These are phyloP conservation scores for Eilema caniola DNA, from an alignment of 2,888 invertebrate species.

Conservation along the genomic window DNA sequence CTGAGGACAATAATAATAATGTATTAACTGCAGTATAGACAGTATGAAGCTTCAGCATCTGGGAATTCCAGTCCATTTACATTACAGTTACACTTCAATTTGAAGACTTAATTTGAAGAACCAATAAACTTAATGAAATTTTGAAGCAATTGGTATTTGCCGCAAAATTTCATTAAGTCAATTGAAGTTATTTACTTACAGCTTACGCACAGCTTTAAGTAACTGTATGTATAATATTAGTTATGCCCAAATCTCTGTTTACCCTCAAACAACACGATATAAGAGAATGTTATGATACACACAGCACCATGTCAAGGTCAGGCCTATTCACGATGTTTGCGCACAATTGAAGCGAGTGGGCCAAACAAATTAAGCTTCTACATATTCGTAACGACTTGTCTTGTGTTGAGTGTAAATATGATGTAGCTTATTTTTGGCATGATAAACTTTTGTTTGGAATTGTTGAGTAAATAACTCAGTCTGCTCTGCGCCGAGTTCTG, in stretches of 20 bases:
- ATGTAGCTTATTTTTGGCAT: neutral
- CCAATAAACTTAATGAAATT: no score
- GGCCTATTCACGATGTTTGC: constrained; percentile 17
- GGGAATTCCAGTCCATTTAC: no score
- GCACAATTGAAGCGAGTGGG: constrained; percentile 22
- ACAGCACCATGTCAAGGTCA: constrained; percentile 29
- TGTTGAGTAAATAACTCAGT: no score
- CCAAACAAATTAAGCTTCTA: constrained; percentile 24
- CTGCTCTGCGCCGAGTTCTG: no score
- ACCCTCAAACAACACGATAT: constrained; percentile 15
- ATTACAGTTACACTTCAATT: no score
- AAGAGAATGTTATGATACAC: constrained; percentile 16
- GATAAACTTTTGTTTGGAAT: neutral
- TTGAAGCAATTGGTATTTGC: no score
- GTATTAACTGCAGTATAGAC: neutral
- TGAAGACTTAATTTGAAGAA: no score
- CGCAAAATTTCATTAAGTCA: neutral
- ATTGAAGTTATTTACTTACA: neutral
- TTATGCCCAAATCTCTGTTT: constrained; percentile 20
- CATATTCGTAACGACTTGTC: constrained; percentile 14
- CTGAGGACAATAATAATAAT: constrained; percentile 49
- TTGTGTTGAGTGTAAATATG: constrained; percentile 1
- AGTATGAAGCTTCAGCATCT: no score
- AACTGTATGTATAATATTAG: constrained; percentile 9
- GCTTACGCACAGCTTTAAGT: constrained; percentile 1